A percentile compares a stretch with the other conserved stretches of the same genome.
phyloP scores from a whole-genome alignment of 2,113 vertebrate species.

The Paradoxurus hermaphroditus region DNA sequence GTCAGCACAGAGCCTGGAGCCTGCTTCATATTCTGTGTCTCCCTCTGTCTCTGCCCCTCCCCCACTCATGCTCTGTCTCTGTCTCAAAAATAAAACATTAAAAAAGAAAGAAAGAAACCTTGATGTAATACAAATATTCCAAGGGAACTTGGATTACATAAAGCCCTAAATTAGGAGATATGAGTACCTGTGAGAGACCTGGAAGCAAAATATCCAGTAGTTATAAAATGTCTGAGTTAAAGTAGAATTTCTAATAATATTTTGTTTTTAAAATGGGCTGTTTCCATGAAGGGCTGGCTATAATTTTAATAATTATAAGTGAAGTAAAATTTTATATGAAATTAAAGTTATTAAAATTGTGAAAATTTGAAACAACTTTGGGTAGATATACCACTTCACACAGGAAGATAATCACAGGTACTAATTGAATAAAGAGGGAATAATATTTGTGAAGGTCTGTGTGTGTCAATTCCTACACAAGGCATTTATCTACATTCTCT shows the following conservation, averaged over 20 bases:
- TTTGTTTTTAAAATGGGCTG: neutral
- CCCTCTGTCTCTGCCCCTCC: no score
- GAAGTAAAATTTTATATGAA: neutral
- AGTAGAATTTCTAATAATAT: neutral
- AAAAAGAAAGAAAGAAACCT: neutral
- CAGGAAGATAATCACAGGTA: neutral
- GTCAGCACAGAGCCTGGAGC: no score
- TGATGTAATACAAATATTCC: neutral
- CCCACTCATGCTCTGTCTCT: no score
- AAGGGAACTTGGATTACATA: neutral
- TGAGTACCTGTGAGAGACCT: neutral
- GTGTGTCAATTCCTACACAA: neutral
- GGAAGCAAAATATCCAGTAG: neutral
- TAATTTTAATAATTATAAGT: slow-evolving; percentile 12
- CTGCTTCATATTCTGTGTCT: no score
- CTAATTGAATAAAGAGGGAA: neutral
- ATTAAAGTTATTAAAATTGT: neutral
- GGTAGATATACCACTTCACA: neutral
- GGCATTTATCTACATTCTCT: neutral
- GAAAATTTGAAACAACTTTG: neutral
- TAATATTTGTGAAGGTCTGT: neutral
- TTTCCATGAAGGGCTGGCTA: neutral
- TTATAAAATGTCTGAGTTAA: neutral
- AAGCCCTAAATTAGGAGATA: neutral
- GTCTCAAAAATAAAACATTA: no score